Base-by-base conservation (phyloP, 2,888 invertebrate species). In the Electrophaes corylata region DNA sequence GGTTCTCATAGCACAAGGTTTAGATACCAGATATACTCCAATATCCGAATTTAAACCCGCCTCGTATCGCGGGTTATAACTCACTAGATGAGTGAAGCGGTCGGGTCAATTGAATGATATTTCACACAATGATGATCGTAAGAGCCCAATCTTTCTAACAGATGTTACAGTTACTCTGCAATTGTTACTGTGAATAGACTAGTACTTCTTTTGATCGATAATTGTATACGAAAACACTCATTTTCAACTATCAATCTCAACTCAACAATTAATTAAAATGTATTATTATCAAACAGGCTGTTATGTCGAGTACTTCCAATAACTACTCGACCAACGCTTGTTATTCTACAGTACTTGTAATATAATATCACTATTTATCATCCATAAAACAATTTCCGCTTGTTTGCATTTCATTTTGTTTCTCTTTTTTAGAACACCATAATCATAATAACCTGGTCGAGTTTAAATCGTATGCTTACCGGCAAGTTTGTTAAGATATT, bases 61-160 rank as follows among this genome's bases (percentile, higher is more conserved):
- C 1, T 33, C 10, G 4, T 39, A 4, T 18, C 11, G 44, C 18
- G 33, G 33, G 33, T 6, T 26, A 16, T 14, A 40, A 43, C 18
- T 23, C 47, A 16, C 23, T 48, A 18, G 14, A 40, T 47, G 31
- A 47, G 29, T 37, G 44, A 14, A 29, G 45, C 19, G 14, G 14
- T 26, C 11, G 37, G 57, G 52, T 57, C 57, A 57, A 57, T 57
- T 57, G 52, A 48, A 52, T 37, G 52, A 52, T 16, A 52, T 57
- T 47, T 37, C 43, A 43, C 47, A 57, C 57, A 57, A 57, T 57
- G 57, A 43, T 40, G 37, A 6, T 48, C 49, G 26, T 41, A 31
- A 26, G 18, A 3, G 18, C 37, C 46, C 44, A 46, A 46, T 47
- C 23, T 33, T 18, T 23, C n/a, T 16, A 8, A 54, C 11, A 41